These are phyloP conservation scores for Rhopalosiphum padi DNA, from an alignment of 1,140 invertebrate species.

Conservation along the genomic window DNA sequence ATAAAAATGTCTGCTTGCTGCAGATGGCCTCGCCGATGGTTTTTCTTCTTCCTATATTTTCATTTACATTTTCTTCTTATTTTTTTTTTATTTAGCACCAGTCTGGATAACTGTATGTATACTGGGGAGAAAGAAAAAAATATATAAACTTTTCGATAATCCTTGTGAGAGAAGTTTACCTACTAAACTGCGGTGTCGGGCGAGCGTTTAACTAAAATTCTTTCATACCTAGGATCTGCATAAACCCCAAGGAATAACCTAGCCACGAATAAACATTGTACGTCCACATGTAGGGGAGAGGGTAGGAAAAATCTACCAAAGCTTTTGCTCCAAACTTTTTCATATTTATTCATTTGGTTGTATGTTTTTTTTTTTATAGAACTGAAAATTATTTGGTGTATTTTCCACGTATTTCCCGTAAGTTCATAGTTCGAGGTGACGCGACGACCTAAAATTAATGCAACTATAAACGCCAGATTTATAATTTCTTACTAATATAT, in stretches of 20 bases:
- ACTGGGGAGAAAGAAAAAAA: background rate
- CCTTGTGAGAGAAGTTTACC: slow-evolving; percentile 37
- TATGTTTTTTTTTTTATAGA: background rate
- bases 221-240: slow-evolving; percentile 15
- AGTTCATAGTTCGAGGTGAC: background rate
- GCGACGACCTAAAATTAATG: background rate
- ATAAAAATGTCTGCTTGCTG: background rate
- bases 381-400: background rate
- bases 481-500: background rate
- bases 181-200: background rate
- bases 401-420: background rate
- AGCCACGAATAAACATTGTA: background rate
- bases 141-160: slow-evolving; percentile 25
- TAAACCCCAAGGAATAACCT: background rate
- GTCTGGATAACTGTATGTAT: too few species aligned
- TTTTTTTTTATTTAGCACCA: background rate
- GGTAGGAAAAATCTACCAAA: background rate
- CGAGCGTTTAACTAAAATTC: slow-evolving; percentile 19
- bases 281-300: too few species aligned
- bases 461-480: background rate
- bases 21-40: background rate
- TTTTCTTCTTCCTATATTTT: slow-evolving; percentile 2
- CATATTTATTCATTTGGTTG: background rate
- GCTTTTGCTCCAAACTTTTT: background rate
- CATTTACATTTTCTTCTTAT: background rate